Percentiles rank a stretch among this genome's conserved stretches.
Evolutionary conservation across 2,888 invertebrate genomes (phyloP).

Genomic region (Monochamus alternatus): DNA sequence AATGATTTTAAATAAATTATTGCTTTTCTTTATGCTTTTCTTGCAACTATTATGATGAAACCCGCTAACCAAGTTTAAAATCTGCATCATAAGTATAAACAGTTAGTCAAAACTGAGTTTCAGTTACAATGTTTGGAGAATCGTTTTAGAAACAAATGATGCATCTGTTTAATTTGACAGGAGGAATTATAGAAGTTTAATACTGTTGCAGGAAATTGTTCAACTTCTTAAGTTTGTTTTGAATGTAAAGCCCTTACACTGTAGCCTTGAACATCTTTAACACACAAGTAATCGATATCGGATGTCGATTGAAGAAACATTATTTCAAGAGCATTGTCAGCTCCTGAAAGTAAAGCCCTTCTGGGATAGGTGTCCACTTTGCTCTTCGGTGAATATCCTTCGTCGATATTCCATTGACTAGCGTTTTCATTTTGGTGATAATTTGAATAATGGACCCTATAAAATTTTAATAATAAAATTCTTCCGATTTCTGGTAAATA

Average conservation of each 20-base stretch:
- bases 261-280: conserved; percentile 54
- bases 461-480: conserved; percentile 39
- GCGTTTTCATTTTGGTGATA: conserved; percentile 44
- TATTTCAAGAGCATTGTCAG: conserved; percentile 66
- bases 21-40: no score
- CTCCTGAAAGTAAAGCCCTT: conserved; percentile 77
- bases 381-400: conserved; percentile 74
- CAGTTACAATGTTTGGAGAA: no score
- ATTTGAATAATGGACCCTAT: conserved; percentile 49
- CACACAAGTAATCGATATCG: conserved; percentile 56
- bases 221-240: no score
- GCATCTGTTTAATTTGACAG: no score
- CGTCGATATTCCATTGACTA: conserved; percentile 75
- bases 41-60: no score
- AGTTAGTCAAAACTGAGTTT: no score
- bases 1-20: no score
- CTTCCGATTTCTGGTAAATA: background rate
- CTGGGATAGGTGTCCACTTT: conserved; percentile 76
- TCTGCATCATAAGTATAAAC: no score
- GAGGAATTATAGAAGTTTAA: no score
- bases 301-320: conserved; percentile 47
- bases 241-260: conserved; percentile 40
- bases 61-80: no score
- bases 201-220: no score
- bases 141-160: no score